Conservation (phyloP, 2,113 vertebrate genomes). For the Smithornis capensis region DNA sequence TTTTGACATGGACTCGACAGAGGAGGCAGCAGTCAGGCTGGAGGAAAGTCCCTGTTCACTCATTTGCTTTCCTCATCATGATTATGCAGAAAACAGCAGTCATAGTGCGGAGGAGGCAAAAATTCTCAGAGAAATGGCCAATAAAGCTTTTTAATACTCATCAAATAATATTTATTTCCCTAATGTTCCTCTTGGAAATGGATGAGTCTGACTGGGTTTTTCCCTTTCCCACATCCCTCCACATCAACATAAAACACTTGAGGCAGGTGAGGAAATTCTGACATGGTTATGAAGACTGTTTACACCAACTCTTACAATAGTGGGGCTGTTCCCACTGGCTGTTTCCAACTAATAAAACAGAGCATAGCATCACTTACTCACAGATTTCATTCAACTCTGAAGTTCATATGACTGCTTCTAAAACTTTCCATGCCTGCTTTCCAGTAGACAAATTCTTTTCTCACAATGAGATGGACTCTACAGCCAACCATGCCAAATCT, state of each 20-base stretch:
- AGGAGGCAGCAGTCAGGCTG: neutral
- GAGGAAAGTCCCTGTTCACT: neutral
- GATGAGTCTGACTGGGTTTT: neutral
- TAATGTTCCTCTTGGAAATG: neutral
- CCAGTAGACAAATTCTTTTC: neutral
- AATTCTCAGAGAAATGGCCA: neutral
- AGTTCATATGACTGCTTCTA: neutral
- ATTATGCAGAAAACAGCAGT: neutral
- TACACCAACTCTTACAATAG: neutral
- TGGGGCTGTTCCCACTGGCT: neutral
- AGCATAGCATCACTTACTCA: neutral
- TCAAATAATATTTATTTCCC: neutral
- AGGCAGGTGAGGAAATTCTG: constrained; percentile 1
- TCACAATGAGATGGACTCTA: neutral
- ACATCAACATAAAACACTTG: neutral
- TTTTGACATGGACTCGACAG: neutral
- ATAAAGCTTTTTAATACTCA: neutral
- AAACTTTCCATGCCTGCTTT: neutral
- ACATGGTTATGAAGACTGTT: neutral
- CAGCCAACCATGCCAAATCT: neutral
- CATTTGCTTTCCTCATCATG: neutral
- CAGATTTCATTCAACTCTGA: neutral
- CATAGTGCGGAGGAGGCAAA: neutral
- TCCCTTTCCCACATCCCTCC: neutral
- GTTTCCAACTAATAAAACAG: neutral